Conservation (phyloP, 2,113 vertebrate genomes). For the Lasiurus borealis region DNA sequence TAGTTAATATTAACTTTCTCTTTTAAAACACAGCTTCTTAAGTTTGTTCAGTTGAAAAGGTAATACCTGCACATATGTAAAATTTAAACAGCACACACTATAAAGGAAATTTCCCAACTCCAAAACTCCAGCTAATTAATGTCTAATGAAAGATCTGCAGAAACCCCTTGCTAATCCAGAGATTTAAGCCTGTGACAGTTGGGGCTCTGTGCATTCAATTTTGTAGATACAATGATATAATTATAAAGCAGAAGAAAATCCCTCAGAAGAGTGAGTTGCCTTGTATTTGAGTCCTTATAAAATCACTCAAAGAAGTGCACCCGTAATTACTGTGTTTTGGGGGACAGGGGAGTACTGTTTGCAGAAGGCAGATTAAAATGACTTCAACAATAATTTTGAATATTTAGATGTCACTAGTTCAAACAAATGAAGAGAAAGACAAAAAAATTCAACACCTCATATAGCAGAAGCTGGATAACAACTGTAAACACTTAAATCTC, state of each 20-base stretch:
- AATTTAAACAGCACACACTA: not conserved
- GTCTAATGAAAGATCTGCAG: not conserved
- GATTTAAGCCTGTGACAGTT: conserved; percentile 28
- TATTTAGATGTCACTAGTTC: not conserved
- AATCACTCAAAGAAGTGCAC: not conserved
- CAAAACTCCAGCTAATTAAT: conserved; percentile 12
- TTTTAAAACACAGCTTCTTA: not conserved
- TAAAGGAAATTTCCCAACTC: conserved; percentile 3
- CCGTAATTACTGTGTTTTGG: not conserved
- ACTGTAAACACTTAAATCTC: not conserved
- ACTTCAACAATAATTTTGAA: not conserved
- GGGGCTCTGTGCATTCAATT: not conserved
- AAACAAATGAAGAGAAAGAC: not conserved
- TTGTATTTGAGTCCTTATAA: conserved; percentile 38
- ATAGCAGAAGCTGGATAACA: not conserved
- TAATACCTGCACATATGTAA: not conserved
- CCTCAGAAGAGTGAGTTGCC: not conserved
- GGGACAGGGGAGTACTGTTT: not conserved
- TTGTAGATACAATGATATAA: not conserved
- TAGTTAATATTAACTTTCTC: conserved; percentile 27
- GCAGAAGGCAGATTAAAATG: conserved; percentile 1
- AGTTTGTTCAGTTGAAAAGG: not conserved
- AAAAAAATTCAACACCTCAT: not conserved
- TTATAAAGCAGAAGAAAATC: not conserved
- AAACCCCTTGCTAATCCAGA: conserved; percentile 16